These are phyloP conservation scores for Xiphydria camelus DNA, from an alignment of 2,888 invertebrate genomes.

Conservation along the genomic window DNA sequence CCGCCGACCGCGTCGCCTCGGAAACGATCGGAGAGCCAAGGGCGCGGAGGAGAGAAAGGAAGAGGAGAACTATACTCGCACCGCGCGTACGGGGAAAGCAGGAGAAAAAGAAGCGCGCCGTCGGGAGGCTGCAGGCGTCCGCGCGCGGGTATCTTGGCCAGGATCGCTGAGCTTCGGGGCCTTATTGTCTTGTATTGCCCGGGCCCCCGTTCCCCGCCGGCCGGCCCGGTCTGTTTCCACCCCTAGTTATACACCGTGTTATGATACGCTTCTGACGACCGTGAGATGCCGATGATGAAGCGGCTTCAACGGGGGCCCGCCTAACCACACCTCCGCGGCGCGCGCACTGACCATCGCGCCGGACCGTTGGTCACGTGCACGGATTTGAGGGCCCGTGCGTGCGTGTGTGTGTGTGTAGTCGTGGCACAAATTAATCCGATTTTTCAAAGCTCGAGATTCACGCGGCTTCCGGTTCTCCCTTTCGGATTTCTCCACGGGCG, in stretches of 20 bases:
- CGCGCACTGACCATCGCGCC: too few species aligned
- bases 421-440: too few species aligned
- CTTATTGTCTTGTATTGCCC: conserved; percentile 43
- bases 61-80: conserved; percentile 27
- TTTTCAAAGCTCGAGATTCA: too few species aligned
- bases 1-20: too few species aligned
- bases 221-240: conserved; percentile 13
- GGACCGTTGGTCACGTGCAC: too few species aligned
- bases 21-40: too few species aligned
- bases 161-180: conserved; percentile 37
- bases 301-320: conserved; percentile 6
- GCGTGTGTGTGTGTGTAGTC: too few species aligned
- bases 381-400: too few species aligned
- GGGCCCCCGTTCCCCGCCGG: conserved; percentile 19
- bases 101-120: conserved; percentile 12
- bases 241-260: conserved; percentile 42
- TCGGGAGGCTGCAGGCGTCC: conserved; percentile 14
- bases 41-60: conserved; percentile 25
- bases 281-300: conserved; percentile 36
- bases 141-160: conserved; percentile 33
- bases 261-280: conserved; percentile 42
- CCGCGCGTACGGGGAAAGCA: conserved; percentile 19
- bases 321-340: background rate
- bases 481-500: too few species aligned
- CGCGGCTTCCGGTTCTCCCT: too few species aligned